Base-by-base conservation (phyloP, 2,797 vertebrate species). In the Bucorvus abyssinicus region DNA sequence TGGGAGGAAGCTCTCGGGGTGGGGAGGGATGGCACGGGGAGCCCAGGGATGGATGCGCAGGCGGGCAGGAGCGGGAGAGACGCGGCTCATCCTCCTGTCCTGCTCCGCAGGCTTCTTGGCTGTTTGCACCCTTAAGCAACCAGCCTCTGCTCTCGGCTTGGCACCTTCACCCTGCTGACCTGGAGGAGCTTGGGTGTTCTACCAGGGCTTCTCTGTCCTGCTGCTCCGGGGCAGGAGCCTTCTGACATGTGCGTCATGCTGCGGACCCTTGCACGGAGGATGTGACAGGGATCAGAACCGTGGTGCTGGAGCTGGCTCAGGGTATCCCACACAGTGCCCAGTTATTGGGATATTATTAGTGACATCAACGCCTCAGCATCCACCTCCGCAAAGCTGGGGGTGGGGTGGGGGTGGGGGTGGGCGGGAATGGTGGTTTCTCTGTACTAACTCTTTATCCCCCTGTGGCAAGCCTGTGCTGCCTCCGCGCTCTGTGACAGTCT, bases 11-110 rank as follows among this genome's bases (percentile, higher is more conserved):
- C 9, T 61, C 38, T 50, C 1, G 0, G 44, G 18, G 40, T 53
- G 80, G 53, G 26, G 42, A 75, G 23, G 17, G 57, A 27, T 36
- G 55, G 1, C 4, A 4, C 1, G 12, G 30, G 47, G 23, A 71
- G 30, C 8, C 20, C 1, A 2, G 45, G 53, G 22, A 40, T 22
- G 0, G 1, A 49, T n/a, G 45, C 17, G 36, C 2, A 1, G 57
- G 24, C 2, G 4, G 32, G 16, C 0, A 2, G 55, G 52, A 77
- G 34, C 8, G 1, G 45, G n/a, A 88, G 34, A 88, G 34, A 55
- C 6, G 20, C 2, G 1, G 14, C 30, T 80, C 22, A 20, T 24
- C 23, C 0, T 1, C 61, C 22, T 50, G 26, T 55, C 45, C 74
- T 59, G 40, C 49, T 57, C 69, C 69, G 10, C 7, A 9, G 30